A percentile compares a stretch with the other conserved stretches of the same genome.
phyloP scores from a whole-genome alignment of 2,113 vertebrate genomes.

The Oenanthe oenanthe region DNA sequence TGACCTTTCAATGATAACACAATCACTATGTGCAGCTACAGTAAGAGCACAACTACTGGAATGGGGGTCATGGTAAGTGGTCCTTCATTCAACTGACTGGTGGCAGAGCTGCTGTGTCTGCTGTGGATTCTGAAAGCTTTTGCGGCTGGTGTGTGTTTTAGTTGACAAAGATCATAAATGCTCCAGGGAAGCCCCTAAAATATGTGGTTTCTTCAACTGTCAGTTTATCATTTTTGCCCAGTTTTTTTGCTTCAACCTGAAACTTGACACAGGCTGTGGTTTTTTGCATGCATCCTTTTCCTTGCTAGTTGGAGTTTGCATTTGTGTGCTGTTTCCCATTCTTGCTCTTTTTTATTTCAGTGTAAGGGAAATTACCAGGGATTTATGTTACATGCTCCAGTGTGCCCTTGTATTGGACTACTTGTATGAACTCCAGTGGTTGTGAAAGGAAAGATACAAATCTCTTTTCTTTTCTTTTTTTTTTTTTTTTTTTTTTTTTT shows the following conservation, averaged over 20 bases:
- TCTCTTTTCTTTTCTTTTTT: neutral
- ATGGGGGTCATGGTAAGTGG: neutral
- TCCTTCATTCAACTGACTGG: neutral
- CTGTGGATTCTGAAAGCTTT: neutral
- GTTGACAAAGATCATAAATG: constrained; percentile 8
- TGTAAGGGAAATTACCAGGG: neutral
- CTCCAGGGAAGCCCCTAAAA: constrained; percentile 45
- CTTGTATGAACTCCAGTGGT: neutral
- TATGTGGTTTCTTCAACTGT: constrained; percentile 1
- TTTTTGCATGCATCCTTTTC: neutral
- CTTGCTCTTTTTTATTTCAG: neutral
- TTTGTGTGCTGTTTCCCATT: constrained; percentile 13
- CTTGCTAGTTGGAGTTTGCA: neutral
- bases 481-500: neutral
- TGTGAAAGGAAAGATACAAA: neutral
- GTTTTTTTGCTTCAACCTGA: neutral
- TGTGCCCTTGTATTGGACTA: neutral
- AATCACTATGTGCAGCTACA: neutral
- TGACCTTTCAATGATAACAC: neutral
- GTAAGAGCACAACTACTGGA: neutral
- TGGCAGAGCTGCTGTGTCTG: neutral
- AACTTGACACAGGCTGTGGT: neutral
- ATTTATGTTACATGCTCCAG: neutral
- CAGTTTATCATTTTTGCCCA: neutral
- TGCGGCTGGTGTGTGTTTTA: neutral